A percentile compares a stretch with the other conserved stretches of the same genome.
These are phyloP conservation scores for Oikopleura dioica DNA, from an alignment of 23 tunicate genomes.

Conservation along the genomic window DNA sequence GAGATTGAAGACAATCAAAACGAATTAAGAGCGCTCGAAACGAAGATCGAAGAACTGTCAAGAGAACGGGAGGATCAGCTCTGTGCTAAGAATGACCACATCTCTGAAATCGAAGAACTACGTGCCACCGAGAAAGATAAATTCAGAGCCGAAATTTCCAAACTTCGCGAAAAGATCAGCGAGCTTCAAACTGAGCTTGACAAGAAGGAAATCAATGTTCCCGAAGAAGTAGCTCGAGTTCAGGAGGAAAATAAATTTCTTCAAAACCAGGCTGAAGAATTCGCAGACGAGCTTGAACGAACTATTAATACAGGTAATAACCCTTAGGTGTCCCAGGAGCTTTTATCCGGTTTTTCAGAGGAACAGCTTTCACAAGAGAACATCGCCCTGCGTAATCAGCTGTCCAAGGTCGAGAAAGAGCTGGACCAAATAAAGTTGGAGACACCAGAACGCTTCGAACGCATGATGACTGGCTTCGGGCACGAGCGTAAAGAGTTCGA, in stretches of 20 bases:
- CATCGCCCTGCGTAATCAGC: neutral
- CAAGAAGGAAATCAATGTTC: neutral
- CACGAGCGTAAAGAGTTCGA: slow-evolving; percentile 9
- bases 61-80: slow-evolving; percentile 3
- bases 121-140: neutral
- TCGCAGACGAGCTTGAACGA: neutral
- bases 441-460: slow-evolving; percentile 9
- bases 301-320: slow-evolving; percentile 6
- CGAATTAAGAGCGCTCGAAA: neutral
- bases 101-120: neutral
- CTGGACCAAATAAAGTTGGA: neutral
- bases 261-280: neutral
- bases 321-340: too few relatives aligned
- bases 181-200: slow-evolving; percentile 7
- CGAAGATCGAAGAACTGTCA: neutral
- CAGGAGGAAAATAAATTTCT: neutral
- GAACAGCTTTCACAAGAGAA: slow-evolving; percentile 3
- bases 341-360: too few relatives aligned
- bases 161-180: neutral
- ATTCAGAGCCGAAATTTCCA: neutral
- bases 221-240: too few relatives aligned
- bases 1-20: neutral
- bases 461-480: neutral
- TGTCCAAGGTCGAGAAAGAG: neutral
- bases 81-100: neutral